Base-by-base conservation (phyloP, 2,797 vertebrate species). In the Harpagifer antarcticus region DNA sequence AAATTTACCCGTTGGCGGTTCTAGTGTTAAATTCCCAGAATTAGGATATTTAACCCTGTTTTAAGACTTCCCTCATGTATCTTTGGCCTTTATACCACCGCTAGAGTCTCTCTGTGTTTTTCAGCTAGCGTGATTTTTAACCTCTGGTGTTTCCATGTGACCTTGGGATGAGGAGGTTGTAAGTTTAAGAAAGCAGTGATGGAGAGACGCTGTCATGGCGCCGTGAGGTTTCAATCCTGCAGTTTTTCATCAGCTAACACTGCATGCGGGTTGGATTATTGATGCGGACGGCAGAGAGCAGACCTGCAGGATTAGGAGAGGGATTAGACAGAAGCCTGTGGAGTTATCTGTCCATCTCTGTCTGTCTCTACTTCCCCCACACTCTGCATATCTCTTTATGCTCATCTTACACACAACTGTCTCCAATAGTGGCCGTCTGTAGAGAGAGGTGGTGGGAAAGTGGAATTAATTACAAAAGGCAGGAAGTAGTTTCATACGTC, bases 321-420 rank as follows among this genome's bases (percentile, higher is more conserved):
- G 86, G 91, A 92, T 93, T 93, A 93, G 83, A 86, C 74, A 78
- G 80, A 79, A 81, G 69, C 75, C 74, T 54, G 64, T 60, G 62
- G 76, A 67, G 79, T 85, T 89, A 91, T 90, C 85, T 64, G 23
- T 71, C 75, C 85, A 84, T 84, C 79, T 88, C 74, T 83, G 78
- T 77, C 83, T 84, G 76, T 75, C 58, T 87, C 74, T 78, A 23
- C 87, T 84, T 84, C 62, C 69, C 49, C 57, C 43, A 17, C 57
- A 44, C 59, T 78, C 67, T 67, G 42, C 60, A 74, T 58, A 66
- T 81, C 23, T 60, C 50, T 73, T 9, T 78, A 52, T 65, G 44
- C 73, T 58, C 57, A 60, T 81, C 70, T 70, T 59, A 54, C 68
- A 72, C 55, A 17, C 9, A 72, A 62, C 73, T 40, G 20, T 56